Percentiles rank a stretch among this genome's conserved stretches.
These are phyloP conservation scores for Steatornis caripensis DNA, from an alignment of 2,113 vertebrate species.

Conservation along the genomic window DNA sequence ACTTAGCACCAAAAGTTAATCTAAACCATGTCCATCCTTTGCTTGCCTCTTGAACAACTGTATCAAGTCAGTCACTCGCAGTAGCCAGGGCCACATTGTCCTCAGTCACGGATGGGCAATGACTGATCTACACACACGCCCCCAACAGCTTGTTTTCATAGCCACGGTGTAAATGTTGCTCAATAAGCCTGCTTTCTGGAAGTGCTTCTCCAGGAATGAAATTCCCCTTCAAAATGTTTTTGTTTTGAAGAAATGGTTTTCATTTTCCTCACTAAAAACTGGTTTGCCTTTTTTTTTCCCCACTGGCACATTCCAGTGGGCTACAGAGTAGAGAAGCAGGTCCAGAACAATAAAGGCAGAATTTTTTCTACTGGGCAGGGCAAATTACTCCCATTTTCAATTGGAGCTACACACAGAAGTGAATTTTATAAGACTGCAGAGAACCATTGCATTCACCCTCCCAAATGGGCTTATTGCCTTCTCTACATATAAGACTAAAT, in stretches of 20 bases:
- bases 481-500: neutral
- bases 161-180: neutral
- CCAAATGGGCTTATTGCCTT: neutral
- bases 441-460: neutral
- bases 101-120: neutral
- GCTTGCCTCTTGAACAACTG: accelerated
- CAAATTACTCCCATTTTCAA: neutral
- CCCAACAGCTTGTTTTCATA: neutral
- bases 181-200: neutral
- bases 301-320: neutral
- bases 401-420: neutral
- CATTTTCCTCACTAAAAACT: neutral
- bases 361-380: neutral
- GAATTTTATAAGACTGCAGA: neutral
- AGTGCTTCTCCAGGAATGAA: neutral
- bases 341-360: neutral
- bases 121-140: neutral
- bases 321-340: neutral
- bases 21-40: neutral
- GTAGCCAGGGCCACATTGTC: neutral
- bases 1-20: neutral
- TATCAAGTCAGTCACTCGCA: neutral
- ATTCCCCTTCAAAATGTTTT: neutral
- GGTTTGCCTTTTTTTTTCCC: neutral
- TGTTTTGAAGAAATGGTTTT: neutral